Base-by-base conservation (phyloP, 2,113 vertebrate genomes). In the Cygnus buccinator region DNA sequence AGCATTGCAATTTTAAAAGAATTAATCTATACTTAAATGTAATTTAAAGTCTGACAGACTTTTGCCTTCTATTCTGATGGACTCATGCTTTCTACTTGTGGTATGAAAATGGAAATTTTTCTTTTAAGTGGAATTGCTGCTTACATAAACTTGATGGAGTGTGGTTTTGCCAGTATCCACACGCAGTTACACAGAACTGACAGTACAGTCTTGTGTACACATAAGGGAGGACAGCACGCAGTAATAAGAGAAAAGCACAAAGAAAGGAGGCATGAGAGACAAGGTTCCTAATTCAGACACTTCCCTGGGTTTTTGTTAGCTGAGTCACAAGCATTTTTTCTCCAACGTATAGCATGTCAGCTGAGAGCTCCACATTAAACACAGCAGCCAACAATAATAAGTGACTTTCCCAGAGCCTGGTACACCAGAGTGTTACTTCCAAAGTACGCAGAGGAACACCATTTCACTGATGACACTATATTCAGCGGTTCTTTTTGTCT, bases 261-360 rank as follows among this genome's bases (percentile, higher is more conserved):
- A 63, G 23, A 93, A 68, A 48, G 26, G 26, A 58, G 22, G 41
- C 43, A 55, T 2, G 26, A 76, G 71, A 20, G n/a, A 26, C 21
- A 18, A 18, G 44, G 78, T 78, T 89, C 66, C 54, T 77, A 86
- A 80, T 81, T 95, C 93, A 90, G 83, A 52, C 9, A 26, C 46
- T 93, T 90, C 39, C n/a, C 1, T 68, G 66, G 33, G 26, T 33
- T 93, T 84, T 95, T 95, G 57, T 76, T 82, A 89, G 89, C 89
- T 91, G 92, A 96, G 84, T 94, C 95, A 97, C 58, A 89, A 87
- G 61, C 70, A 87, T 87, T 95, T 35, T 43, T 95, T 91, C 58
- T 84, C 6, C 84, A 93, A 89, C 4, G 19, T 55, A 54, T 26
- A 91, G 54, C 44, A 75, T 68, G 58, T 89, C 93, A 96, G 87